Conservation (phyloP, 2,113 vertebrate species). For the Lontra canadensis region DNA sequence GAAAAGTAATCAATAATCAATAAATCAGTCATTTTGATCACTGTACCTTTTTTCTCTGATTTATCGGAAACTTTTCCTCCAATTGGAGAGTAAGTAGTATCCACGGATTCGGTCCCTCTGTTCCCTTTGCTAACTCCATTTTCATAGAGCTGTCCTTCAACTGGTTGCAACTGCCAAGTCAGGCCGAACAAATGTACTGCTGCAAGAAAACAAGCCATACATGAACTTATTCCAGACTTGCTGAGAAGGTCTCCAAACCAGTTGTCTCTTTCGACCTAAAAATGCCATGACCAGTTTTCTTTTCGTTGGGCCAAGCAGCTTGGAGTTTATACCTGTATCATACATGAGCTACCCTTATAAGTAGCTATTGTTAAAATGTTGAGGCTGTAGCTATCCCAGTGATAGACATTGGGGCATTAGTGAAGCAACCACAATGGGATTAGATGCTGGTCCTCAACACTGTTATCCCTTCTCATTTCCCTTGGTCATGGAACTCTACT, state of each 20-base stretch:
- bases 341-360: not conserved
- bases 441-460: not conserved
- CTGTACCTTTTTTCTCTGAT: slow-evolving; percentile 90
- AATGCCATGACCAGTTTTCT: not conserved
- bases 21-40: slow-evolving; percentile 53
- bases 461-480: not conserved
- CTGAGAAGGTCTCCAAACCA: not conserved
- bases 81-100: slow-evolving; percentile 91
- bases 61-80: slow-evolving; percentile 93
- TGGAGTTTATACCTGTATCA: not conserved
- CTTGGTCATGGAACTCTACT: not conserved
- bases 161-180: slow-evolving; percentile 97
- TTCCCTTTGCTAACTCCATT: slow-evolving; percentile 95
- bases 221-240: slow-evolving; percentile 77
- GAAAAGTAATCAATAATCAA: slow-evolving; percentile 60
- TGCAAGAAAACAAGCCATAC: slow-evolving; percentile 85
- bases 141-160: slow-evolving; percentile 96
- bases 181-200: slow-evolving; percentile 98
- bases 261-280: not conserved
- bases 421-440: not conserved
- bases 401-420: not conserved
- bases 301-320: not conserved
- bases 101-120: slow-evolving; percentile 87
- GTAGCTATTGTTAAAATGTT: not conserved
- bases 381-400: not conserved